Base-by-base conservation (phyloP, 2,113 vertebrate genomes). In the Sisor rabdophorus region DNA sequence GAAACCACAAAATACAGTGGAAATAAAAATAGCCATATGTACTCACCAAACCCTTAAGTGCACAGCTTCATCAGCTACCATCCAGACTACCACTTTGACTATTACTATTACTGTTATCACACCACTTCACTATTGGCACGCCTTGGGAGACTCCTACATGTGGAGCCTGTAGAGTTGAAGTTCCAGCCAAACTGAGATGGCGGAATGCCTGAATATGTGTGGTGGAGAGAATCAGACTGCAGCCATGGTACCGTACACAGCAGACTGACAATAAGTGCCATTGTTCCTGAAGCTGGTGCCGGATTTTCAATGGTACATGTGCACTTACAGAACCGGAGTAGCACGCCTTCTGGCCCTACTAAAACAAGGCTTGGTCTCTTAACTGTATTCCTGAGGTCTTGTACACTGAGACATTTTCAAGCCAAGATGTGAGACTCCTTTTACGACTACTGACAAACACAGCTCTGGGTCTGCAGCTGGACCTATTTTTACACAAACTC, bases 271-370 rank as follows among this genome's bases (percentile, higher is more conserved):
- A 93, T 87, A 87, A 85, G 80, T 58, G 79, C 86, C 87, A 89
- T 87, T 93, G 90, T 93, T 89, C 78, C 67, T 61, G 40, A 80
- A 48, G 60, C 28, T 52, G 55, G 78, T 76, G 63, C 64, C 73
- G 81, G 71, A 84, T 89, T 90, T 89, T 85, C 89, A 89, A 89
- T 86, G 19, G 2, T 85, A 83, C 11, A 91, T 90, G 87, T 91
- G 89, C 87, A 90, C 87, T 87, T 84, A 86, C 78, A 82, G 71
- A 81, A 87, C 82, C 71, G 68, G 65, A 60, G 69, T 73, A 79
- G 80, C 76, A 84, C 59, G 50, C 26, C 28, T 64, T 48, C 65
- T 50, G 58, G 73, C 40, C 75, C 17, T 61, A 61, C 75, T 75
- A 72, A 65, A 69, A 77, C 40, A 40, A 48, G 71, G n/a, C 56